A percentile compares a stretch with the other conserved stretches of the same genome.
Conservation (phyloP, 2,113 vertebrate species). For the Meles meles region DNA sequence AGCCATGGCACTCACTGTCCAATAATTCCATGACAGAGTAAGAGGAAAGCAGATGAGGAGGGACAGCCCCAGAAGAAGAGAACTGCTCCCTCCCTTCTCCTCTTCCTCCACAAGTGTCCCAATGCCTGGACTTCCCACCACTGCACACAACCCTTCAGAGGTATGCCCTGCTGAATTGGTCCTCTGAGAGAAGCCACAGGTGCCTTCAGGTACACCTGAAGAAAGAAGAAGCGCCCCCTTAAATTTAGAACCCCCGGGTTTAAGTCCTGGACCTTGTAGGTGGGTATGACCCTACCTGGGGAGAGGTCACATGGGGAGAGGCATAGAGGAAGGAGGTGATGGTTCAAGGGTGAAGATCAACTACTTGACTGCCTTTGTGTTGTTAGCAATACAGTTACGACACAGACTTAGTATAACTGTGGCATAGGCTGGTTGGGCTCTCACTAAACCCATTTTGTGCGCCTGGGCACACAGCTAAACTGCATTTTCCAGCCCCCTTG, state of each 20-base stretch:
- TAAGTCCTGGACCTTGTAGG: neutral
- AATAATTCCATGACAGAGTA: neutral
- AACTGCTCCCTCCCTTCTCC: neutral
- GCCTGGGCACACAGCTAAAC: neutral
- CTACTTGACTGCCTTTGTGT: neutral
- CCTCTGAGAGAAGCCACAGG: neutral
- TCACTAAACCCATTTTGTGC: neutral
- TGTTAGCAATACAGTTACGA: rapidly evolving
- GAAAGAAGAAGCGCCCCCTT: neutral
- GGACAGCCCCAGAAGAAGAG: neutral
- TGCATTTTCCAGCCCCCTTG: too few relatives aligned
- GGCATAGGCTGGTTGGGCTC: too few relatives aligned
- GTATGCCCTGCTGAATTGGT: neutral
- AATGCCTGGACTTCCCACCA: too few relatives aligned
- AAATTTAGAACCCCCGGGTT: neutral
- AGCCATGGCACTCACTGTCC: neutral
- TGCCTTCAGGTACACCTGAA: neutral
- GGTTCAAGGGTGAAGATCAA: neutral
- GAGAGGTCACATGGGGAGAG: neutral
- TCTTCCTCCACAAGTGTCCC: neutral
- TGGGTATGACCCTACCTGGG: neutral
- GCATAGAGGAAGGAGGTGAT: neutral
- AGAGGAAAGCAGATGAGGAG: neutral
- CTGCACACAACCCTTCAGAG: neutral
- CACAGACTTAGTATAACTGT: neutral